These are phyloP conservation scores for Drosophila fulvimacula DNA, from an alignment of 2,888 invertebrate genomes.

Conservation along the genomic window DNA sequence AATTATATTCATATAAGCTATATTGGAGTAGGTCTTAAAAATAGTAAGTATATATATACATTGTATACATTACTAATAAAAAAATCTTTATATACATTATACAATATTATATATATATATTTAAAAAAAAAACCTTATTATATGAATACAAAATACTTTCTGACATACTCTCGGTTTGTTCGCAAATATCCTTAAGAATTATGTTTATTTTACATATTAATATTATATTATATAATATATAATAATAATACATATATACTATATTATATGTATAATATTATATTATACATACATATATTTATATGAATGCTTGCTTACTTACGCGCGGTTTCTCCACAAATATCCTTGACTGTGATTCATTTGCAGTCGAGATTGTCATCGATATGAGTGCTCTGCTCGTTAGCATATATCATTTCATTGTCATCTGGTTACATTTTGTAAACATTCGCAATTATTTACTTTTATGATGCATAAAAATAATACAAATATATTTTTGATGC, in stretches of 20 bases:
- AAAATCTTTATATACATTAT: too few species aligned
- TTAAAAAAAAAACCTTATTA: too few species aligned
- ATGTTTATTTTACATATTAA: too few species aligned
- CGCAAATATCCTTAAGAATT: too few species aligned
- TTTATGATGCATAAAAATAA: slow-evolving; percentile 12
- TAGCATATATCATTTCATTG: slow-evolving; percentile 52
- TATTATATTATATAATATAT: too few species aligned
- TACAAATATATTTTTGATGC: slow-evolving; percentile 14
- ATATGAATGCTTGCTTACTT: neutral
- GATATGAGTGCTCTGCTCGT: slow-evolving; percentile 35
- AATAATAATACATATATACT: too few species aligned
- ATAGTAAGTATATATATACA: too few species aligned
- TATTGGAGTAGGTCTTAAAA: neutral
- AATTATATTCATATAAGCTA: neutral
- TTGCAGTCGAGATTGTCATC: slow-evolving; percentile 43
- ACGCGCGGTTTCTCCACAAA: neutral
- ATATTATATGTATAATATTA: too few species aligned
- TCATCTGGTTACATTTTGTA: slow-evolving; percentile 31
- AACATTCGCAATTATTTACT: slow-evolving; percentile 36
- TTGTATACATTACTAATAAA: too few species aligned
- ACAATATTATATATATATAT: too few species aligned
- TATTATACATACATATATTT: neutral
- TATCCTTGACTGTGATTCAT: slow-evolving; percentile 23
- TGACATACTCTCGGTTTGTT: too few species aligned
- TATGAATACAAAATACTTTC: too few species aligned